Conservation (phyloP, 2,888 invertebrate species). For the Doris montereyensis region DNA sequence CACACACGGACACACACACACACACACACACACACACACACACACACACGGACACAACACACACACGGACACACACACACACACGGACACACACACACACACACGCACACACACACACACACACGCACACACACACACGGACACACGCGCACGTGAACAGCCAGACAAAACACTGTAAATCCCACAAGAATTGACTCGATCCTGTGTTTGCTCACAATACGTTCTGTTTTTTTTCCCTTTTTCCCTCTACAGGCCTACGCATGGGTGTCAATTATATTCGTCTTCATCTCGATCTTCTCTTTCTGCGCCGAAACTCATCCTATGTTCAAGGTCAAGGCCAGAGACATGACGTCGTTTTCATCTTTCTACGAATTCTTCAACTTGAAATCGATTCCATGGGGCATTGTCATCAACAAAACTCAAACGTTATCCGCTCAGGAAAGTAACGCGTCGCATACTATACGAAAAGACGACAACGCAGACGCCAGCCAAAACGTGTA, state of each 20-base stretch:
- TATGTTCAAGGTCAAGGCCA: slow-evolving; percentile 51
- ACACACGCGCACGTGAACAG: not conserved
- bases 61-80: no score
- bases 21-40: no score
- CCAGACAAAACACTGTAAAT: slow-evolving; percentile 24
- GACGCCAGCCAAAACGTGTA: not conserved
- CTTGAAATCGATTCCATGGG: slow-evolving; percentile 36
- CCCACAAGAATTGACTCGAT: no score
- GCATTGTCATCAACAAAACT: slow-evolving; percentile 7
- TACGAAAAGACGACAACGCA: not conserved
- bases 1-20: no score
- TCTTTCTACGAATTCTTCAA: slow-evolving; percentile 48
- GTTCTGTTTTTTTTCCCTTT: not conserved
- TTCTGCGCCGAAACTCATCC: slow-evolving; percentile 69
- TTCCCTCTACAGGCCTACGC: slow-evolving; percentile 61
- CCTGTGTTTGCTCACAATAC: no score
- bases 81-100: no score
- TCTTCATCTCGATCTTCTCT: slow-evolving; percentile 66
- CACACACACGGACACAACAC: no score
- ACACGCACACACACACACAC: not conserved
- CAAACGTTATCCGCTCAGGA: not conserved
- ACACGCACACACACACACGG: slow-evolving; percentile 3
- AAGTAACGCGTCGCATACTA: not conserved
- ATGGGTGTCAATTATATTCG: slow-evolving; percentile 66
- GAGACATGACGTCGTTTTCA: slow-evolving; percentile 42